These are phyloP conservation scores for Ochropleura leucogaster DNA, from an alignment of 2,888 invertebrate species.

Conservation along the genomic window DNA sequence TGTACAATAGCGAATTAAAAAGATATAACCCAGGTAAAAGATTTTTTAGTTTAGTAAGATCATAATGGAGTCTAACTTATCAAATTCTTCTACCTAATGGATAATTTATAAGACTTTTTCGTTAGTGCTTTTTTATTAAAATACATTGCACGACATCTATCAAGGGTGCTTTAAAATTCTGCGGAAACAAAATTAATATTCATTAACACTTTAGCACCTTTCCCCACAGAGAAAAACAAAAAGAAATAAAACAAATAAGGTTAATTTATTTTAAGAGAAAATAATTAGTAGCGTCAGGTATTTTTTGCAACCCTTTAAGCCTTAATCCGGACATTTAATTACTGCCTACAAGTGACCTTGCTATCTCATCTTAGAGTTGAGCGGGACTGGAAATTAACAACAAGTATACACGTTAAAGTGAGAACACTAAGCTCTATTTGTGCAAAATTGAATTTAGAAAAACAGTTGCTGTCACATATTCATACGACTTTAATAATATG, in stretches of 20 bases:
- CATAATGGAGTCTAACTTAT: neutral
- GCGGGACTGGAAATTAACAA: neutral
- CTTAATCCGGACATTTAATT: constrained; percentile 52
- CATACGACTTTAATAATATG: neutral
- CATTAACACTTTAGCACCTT: constrained; percentile 33
- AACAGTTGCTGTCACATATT: neutral
- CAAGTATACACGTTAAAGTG: neutral
- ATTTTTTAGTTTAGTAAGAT: neutral
- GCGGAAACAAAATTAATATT: constrained; percentile 57
- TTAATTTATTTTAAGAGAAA: constrained; percentile 50
- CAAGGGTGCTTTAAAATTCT: constrained; percentile 42
- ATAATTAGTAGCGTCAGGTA: constrained; percentile 57
- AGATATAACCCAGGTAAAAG: neutral
- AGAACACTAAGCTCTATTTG: neutral
- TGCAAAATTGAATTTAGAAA: neutral
- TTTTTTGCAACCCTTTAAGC: constrained; percentile 50
- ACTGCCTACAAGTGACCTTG: constrained; percentile 33
- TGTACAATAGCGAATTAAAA: neutral
- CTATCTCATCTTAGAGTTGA: constrained; percentile 23
- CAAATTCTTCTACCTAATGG: too few species aligned
- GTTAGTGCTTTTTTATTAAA: constrained; percentile 37
- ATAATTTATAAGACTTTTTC: neutral
- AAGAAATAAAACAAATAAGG: constrained; percentile 52
- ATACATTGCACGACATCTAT: constrained; percentile 51
- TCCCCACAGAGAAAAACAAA: constrained; percentile 28